Percentiles rank a stretch among this genome's conserved stretches.
Conservation (phyloP, 2,888 invertebrate genomes). For the Pterostichus madidus region DNA sequence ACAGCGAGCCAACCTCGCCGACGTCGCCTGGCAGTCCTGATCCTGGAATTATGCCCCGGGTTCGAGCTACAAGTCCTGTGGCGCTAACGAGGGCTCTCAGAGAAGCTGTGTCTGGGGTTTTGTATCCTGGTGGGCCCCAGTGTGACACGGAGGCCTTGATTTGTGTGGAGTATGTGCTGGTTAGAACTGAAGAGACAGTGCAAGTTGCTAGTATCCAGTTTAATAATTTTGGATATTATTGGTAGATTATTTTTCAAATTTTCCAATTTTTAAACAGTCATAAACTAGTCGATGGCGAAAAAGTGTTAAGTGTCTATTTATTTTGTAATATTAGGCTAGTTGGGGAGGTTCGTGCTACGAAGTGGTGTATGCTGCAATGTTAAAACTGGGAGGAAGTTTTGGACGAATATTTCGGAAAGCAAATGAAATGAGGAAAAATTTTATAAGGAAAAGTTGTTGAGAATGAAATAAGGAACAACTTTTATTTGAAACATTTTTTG, state of each 20-base stretch:
- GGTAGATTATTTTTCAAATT: conserved; percentile 79
- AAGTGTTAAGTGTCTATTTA: too few species aligned
- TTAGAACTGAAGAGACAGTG: conserved; percentile 77
- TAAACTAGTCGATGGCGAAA: too few species aligned
- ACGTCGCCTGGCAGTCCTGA: conserved; percentile 89
- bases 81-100: conserved; percentile 80
- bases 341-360: too few species aligned
- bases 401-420: too few species aligned
- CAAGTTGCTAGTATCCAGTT: conserved; percentile 94
- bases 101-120: conserved; percentile 73
- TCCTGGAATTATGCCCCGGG: conserved; percentile 71
- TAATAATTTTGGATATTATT: conserved; percentile 95
- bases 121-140: conserved; percentile 69
- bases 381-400: too few species aligned
- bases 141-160: conserved; percentile 85
- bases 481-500: too few species aligned
- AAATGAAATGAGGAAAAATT: too few species aligned
- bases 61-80: conserved; percentile 78
- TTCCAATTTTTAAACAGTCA: too few species aligned
- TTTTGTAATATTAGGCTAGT: too few species aligned
- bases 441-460: too few species aligned
- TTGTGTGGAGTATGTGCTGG: conserved; percentile 89
- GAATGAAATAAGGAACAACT: too few species aligned
- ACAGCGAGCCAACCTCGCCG: conserved; percentile 95
- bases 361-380: too few species aligned